Evolutionary conservation across 1,140 invertebrate species (phyloP).

Genomic region (Musca domestica): DNA sequence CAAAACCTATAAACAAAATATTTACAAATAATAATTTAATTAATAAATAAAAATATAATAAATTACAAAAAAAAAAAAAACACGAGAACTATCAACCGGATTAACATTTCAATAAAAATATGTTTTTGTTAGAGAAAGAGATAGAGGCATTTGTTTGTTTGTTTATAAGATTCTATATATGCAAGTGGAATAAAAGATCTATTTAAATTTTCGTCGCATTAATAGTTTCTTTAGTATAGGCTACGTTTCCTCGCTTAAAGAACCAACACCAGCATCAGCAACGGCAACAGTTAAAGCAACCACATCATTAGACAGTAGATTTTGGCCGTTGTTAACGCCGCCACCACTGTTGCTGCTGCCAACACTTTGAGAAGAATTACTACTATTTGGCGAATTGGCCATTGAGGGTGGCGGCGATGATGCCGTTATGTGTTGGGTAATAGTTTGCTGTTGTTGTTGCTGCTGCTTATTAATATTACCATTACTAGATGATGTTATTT

Average conservation of each 20-base stretch:
- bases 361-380: background rate
- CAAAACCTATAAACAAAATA: too few species aligned
- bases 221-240: constrained; percentile 54
- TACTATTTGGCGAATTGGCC: constrained; percentile 1
- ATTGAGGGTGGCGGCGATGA: constrained; percentile 6
- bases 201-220: constrained; percentile 47
- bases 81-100: too few species aligned
- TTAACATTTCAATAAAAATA: too few species aligned
- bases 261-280: constrained; percentile 35
- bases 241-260: constrained; percentile 51
- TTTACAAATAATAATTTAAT: too few species aligned
- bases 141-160: background rate
- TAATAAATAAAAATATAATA: too few species aligned
- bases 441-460: constrained; percentile 8
- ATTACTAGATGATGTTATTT: constrained; percentile 26
- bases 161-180: background rate
- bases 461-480: constrained; percentile 11
- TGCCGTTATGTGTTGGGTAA: constrained; percentile 1
- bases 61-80: too few species aligned
- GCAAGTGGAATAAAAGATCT: constrained; percentile 20
- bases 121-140: too few species aligned
- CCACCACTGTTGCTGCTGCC: constrained; percentile 7
- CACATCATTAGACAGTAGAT: constrained; percentile 22
- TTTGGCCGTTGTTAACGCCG: background rate
- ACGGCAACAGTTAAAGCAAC: constrained; percentile 29